A percentile compares a stretch with the other conserved stretches of the same genome.
phyloP scores from a whole-genome alignment of 2,113 vertebrate species.

The Alectura lathami region DNA sequence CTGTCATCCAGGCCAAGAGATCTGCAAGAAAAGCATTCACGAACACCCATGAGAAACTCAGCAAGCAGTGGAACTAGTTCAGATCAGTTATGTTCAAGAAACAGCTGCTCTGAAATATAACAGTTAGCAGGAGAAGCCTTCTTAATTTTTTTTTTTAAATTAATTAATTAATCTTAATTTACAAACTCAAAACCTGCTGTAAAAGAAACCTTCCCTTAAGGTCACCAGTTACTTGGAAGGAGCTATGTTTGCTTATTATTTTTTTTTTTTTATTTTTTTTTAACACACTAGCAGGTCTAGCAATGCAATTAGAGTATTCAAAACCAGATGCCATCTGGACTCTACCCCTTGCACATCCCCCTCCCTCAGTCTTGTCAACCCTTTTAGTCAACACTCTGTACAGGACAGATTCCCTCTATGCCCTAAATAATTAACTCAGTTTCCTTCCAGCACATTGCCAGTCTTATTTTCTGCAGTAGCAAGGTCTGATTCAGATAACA shows the following conservation, averaged over 20 bases:
- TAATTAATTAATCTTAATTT: no score
- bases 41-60: not conserved
- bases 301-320: not conserved
- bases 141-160: no score
- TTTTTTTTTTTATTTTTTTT: not conserved
- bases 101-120: not conserved
- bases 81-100: not conserved
- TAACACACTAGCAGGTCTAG: not conserved
- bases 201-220: not conserved
- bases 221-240: not conserved
- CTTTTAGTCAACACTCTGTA: not conserved
- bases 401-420: not conserved
- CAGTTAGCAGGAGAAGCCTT: not conserved
- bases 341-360: not conserved
- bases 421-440: not conserved
- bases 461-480: not conserved
- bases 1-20: not conserved
- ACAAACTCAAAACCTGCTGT: not conserved
- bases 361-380: not conserved
- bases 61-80: not conserved
- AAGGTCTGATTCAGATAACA: not conserved
- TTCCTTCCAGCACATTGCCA: not conserved
- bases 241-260: not conserved
- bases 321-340: not conserved
- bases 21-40: not conserved